Evolutionary conservation across 2,888 invertebrate species (phyloP).

Genomic region (Ectropis crepuscularia): DNA sequence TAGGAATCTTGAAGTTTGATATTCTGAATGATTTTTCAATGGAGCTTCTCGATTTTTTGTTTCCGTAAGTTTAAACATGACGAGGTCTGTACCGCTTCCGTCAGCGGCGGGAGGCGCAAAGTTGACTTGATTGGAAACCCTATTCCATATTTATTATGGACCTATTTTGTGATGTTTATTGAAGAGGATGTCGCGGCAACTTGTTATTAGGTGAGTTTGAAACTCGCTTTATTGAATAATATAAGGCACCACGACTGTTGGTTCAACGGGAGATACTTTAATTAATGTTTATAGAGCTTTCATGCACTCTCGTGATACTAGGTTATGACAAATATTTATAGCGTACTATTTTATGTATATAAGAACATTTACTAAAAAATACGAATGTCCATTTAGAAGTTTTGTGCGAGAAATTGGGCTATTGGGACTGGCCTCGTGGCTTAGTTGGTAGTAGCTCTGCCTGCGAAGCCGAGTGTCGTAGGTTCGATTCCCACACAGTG

Average conservation of each 20-base stretch:
- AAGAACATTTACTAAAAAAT: too few relatives aligned
- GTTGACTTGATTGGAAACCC: constrained; percentile 82
- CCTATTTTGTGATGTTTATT: constrained; percentile 82
- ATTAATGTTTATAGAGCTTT: constrained; percentile 21
- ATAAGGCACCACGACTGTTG: constrained; percentile 39
- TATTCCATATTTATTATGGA: constrained; percentile 84
- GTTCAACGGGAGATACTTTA: constrained; percentile 21
- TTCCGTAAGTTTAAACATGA: constrained; percentile 48
- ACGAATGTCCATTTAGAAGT: too few relatives aligned
- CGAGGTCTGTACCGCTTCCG: constrained; percentile 57
- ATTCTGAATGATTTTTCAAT: too few relatives aligned
- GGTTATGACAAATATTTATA: neutral
- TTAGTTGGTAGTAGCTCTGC: too few relatives aligned
- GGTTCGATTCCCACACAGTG: too few relatives aligned
- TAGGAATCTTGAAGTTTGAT: too few relatives aligned
- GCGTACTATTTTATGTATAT: too few relatives aligned
- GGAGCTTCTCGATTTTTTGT: constrained; percentile 20
- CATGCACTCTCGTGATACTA: constrained; percentile 9
- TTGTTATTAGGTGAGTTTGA: constrained; percentile 56
- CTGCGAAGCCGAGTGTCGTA: too few relatives aligned
- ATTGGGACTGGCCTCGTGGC: too few relatives aligned
- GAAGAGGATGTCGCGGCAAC: constrained; percentile 66
- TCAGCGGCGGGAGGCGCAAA: constrained; percentile 58
- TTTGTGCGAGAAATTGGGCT: too few relatives aligned
- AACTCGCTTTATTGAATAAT: constrained; percentile 54